phyloP scores from a whole-genome alignment of 1,140 invertebrate species.

The Diuraphis noxia region DNA sequence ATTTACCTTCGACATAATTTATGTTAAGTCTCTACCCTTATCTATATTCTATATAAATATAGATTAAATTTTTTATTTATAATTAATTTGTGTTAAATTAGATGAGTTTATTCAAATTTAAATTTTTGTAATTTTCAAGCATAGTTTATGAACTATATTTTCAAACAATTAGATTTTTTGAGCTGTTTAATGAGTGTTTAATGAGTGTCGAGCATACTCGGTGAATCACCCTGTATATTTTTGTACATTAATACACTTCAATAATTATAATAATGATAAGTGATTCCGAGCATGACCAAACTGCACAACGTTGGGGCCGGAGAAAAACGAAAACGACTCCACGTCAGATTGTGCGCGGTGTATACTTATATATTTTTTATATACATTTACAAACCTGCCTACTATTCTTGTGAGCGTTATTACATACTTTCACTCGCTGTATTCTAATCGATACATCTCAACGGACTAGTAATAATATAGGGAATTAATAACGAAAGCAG shows the following conservation, averaged over 20 bases:
- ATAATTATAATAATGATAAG: not conserved
- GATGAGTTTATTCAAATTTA: not conserved
- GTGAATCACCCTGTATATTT: not conserved
- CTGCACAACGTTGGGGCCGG: not conserved
- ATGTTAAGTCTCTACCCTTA: too few species aligned
- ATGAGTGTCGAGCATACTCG: not conserved
- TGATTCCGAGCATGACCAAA: conserved; percentile 9
- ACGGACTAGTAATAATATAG: conserved; percentile 1
- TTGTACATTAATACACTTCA: not conserved
- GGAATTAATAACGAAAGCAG: conserved; percentile 48
- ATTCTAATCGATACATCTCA: conserved; percentile 46
- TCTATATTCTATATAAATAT: not conserved
- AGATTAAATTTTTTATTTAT: too few species aligned
- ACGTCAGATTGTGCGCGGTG: not conserved
- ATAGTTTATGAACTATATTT: not conserved
- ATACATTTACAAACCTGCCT: not conserved
- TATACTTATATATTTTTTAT: not conserved
- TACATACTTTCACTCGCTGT: conserved; percentile 20
- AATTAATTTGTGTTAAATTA: too few species aligned
- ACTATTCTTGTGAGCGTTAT: not conserved
- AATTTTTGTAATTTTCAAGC: not conserved
- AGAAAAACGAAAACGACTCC: not conserved
- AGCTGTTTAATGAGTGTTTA: not conserved
- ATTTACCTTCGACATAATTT: too few species aligned
- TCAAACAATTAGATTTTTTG: not conserved